Evolutionary conservation across 2,797 vertebrate species (phyloP), one percentile per base, ranked within the genome.

Genomic region (Schizopygopsis pylzovi): DNA sequence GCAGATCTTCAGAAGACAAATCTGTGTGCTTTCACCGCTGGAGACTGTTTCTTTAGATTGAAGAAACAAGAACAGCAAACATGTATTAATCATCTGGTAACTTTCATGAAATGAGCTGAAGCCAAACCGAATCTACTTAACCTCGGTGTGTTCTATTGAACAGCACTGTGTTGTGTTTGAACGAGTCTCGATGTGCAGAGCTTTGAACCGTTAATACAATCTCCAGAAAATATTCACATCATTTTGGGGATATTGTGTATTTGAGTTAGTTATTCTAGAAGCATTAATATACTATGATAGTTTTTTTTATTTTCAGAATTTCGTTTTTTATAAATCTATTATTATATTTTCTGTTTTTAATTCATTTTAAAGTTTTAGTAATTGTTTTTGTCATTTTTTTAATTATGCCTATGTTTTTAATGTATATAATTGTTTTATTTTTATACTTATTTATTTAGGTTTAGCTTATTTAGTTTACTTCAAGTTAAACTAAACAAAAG

Each of bases 1-100:
- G 91, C 94, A 91, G 93, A 94, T 94, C 94, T 95, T 94, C 93
- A 91, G 94, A 92, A 91, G 88, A 88, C 89, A 82, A 87, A 77
- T 90, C 81, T 89, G 90, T 91, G 89, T 86, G 85, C 56, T 39
- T 39, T 7, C 0, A 1, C 16, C 47, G 56, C 18, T 77, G 33
- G 28, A 54, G n/a, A 59, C 90, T 89, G 84, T 82, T 93, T 80
- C 49, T 33, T 82, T 59, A 47, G 4, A 20, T 8, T 20, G 33
- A 70, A 56, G 15, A 71, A 71, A 71, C 49, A 25, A 45, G 45
- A 82, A 45, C 54, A 16, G 22, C 28, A 73, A 73, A 59, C 25
- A 22, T 41, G 39, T 20, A 43, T 13, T 43, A 70, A 63, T 47
- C 47, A 65, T 63, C 43, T 71, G 20, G 0, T 11, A 43, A 16